Evolutionary conservation across 2,888 invertebrate genomes (phyloP), one percentile per base, ranked within the genome.

Genomic region (Oscheius onirici): DNA sequence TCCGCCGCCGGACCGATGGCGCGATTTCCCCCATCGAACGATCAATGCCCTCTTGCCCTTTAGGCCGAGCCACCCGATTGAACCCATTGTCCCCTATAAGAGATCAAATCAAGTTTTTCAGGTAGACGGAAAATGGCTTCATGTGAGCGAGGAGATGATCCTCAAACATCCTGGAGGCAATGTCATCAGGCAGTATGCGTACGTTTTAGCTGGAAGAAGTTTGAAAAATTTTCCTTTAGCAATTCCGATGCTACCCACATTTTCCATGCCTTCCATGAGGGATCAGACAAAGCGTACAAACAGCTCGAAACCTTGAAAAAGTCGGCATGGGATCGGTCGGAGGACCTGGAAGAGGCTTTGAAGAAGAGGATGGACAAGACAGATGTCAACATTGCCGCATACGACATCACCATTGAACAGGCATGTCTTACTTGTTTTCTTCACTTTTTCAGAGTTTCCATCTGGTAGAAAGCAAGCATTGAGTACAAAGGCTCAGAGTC

Each of bases 231-330:
- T 61, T 40, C 20, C 65, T 84, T 55, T 51, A 85, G 84, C 54
- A 78, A 82, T 46, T 57, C 84, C 24, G 86, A 86, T 73, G 86
- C 86, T 20, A 86, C 86, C 8, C 84, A 84, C 60, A 83, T 85
- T 34, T 86, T 86, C 74, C 83, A 86, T 73, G 86, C 86, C 1
- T 86, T 86, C 71, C 86, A 86, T 58, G 83, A 84, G 66, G 86
- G 86, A 57, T 81, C 80, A 26, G 69, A 73, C 20, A 71, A 66
- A 34, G 86, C 86, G 0, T 86, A 83, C 73, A 86, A 86, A 58
- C 83, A 86, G 73, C 58, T 86, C 24, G 73, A 78, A 26, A 28
- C 72, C 10, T 55, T 77, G 52, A 79, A 79, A 46, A 77, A 74
- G 46, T 0, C 54, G 26, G 63, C 74, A 15, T 70, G 69, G 72